These are phyloP conservation scores for Amphipoea lucens DNA, from an alignment of 2,888 invertebrate species.

Conservation along the genomic window DNA sequence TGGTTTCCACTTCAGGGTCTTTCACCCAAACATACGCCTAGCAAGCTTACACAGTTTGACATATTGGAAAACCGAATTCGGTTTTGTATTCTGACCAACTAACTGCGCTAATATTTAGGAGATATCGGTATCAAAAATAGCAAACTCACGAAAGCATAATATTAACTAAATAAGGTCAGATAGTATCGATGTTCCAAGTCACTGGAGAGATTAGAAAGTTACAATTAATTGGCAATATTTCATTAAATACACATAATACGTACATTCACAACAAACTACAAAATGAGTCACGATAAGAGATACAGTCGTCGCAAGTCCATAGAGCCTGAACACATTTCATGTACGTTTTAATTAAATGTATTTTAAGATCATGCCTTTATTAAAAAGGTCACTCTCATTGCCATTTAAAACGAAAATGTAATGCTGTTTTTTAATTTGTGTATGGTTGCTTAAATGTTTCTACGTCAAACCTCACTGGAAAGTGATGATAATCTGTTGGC, in stretches of 20 bases:
- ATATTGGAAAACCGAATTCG: constrained; percentile 83
- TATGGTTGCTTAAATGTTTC: constrained; percentile 15
- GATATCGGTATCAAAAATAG: constrained; percentile 61
- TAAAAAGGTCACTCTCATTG: constrained; percentile 39
- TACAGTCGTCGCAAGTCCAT: constrained; percentile 90
- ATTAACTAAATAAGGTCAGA: constrained; percentile 74
- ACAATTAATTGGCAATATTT: constrained; percentile 84
- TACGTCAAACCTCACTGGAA: constrained; percentile 45
- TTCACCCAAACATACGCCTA: constrained; percentile 89
- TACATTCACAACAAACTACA: constrained; percentile 90
- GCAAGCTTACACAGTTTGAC: constrained; percentile 77
- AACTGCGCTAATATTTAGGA: constrained; percentile 46
- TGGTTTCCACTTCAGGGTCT: constrained; percentile 94
- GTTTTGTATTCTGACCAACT: constrained; percentile 64
- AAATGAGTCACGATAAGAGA: constrained; percentile 87
- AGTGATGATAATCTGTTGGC: constrained; percentile 69
- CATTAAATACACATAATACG: constrained; percentile 88
- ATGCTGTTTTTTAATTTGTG: constrained; percentile 11
- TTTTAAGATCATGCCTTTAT: constrained; percentile 33
- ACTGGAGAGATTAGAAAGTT: constrained; percentile 84
- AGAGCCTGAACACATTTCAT: constrained; percentile 73
- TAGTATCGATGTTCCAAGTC: constrained; percentile 87
- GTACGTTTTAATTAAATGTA: constrained; percentile 51
- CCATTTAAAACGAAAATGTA: constrained; percentile 41
- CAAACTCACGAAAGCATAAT: constrained; percentile 67